Percentiles rank a stretch among this genome's conserved stretches.
These are phyloP conservation scores for Pterostichus niger DNA, from an alignment of 2,888 invertebrate genomes.

Conservation along the genomic window DNA sequence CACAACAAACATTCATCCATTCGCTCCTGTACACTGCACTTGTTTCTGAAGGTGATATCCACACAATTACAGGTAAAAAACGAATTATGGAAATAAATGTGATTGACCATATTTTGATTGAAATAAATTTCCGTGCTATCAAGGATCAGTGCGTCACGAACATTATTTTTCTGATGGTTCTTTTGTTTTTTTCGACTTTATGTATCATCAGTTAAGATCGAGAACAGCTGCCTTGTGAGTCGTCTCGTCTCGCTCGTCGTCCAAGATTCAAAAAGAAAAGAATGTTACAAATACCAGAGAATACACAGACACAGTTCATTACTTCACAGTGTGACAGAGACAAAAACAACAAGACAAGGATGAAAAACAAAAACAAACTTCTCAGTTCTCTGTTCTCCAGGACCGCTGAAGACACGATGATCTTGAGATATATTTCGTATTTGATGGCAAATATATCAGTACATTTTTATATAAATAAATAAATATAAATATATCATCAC, in stretches of 20 bases:
- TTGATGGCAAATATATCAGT: too few species aligned
- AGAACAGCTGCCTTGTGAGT: conserved; percentile 24
- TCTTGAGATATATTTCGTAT: too few species aligned
- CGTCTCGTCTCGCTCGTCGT: neutral
- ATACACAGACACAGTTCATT: conserved; percentile 28
- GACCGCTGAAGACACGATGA: too few species aligned
- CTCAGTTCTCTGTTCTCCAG: too few species aligned
- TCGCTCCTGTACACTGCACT: too few species aligned
- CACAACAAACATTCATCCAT: too few species aligned
- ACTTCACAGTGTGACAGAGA: conserved; percentile 24
- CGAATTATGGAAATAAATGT: too few species aligned
- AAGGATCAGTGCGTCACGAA: conserved; percentile 18
- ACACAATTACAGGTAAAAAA: too few species aligned
- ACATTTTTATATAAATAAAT: too few species aligned
- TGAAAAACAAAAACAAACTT: neutral
- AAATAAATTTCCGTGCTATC: neutral
- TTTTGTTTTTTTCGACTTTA: conserved; percentile 43
- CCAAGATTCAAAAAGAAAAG: conserved; percentile 19
- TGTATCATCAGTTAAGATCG: conserved; percentile 50
- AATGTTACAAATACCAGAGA: conserved; percentile 30
- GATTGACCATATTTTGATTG: too few species aligned
- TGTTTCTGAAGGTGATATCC: too few species aligned
- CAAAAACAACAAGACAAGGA: conserved; percentile 6
- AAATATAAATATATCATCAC: too few species aligned
- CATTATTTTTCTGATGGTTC: conserved; percentile 17